Percentiles rank a stretch among this genome's conserved stretches.
Evolutionary conservation across 2,888 invertebrate species (phyloP).

Genomic region (Oxycera nigricornis): DNA sequence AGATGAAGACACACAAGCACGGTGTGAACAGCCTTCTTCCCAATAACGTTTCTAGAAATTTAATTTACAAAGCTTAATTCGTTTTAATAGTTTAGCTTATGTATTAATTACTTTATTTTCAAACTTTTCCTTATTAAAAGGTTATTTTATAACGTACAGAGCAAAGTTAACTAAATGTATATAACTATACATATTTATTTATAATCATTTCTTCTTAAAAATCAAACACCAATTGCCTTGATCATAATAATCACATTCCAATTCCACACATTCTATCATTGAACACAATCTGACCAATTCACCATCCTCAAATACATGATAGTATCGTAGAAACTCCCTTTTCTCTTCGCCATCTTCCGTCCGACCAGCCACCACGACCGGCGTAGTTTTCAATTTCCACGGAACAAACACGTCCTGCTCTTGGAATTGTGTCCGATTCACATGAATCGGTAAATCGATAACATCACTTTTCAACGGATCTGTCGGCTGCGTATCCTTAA

Average conservation of each 20-base stretch:
- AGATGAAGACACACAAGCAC: too few species aligned
- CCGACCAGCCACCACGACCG: not conserved
- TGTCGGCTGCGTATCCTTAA: slow-evolving; percentile 48
- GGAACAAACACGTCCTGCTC: slow-evolving; percentile 93
- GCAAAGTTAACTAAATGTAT: too few species aligned
- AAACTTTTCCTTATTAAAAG: too few species aligned
- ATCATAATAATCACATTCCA: slow-evolving; percentile 84
- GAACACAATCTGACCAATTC: slow-evolving; percentile 77
- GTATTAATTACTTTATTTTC: too few species aligned
- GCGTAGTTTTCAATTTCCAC: slow-evolving; percentile 79
- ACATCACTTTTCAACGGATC: slow-evolving; percentile 1
- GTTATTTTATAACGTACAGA: too few species aligned
- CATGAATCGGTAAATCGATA: slow-evolving; percentile 74
- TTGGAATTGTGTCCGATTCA: slow-evolving; percentile 88
- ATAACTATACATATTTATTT: too few species aligned
- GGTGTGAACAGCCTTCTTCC: too few species aligned
- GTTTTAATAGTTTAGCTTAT: too few species aligned
- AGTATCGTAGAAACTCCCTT: slow-evolving; percentile 78
- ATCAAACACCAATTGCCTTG: slow-evolving; percentile 96
- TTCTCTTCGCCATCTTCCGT: slow-evolving; percentile 51
- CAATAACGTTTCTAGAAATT: too few species aligned
- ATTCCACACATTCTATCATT: slow-evolving; percentile 62
- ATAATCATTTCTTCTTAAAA: slow-evolving; percentile 66
- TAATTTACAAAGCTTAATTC: too few species aligned
- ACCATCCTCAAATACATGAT: slow-evolving; percentile 89